phyloP scores from a whole-genome alignment of 2,113 vertebrate species.

The Gulo gulo region DNA sequence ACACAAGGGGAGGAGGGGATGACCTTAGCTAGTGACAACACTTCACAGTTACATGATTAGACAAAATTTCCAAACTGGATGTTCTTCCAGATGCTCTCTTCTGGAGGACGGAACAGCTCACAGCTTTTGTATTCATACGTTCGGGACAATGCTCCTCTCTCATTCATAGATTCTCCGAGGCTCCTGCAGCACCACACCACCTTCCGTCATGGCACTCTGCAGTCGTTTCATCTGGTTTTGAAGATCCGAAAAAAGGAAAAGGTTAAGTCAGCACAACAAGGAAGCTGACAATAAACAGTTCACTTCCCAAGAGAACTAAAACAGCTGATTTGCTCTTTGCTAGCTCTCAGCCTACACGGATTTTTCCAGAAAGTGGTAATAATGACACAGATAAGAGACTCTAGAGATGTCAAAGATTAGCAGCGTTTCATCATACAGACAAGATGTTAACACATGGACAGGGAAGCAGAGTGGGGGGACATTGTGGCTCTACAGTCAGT shows the following conservation, averaged over 20 bases:
- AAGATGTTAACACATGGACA: neutral
- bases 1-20: too few species aligned
- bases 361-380: neutral
- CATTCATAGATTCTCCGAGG: conserved; percentile 87
- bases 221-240: conserved; percentile 89
- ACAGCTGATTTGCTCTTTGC: neutral
- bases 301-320: neutral
- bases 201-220: conserved; percentile 87
- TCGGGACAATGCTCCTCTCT: fast-evolving
- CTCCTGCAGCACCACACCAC: conserved; percentile 89
- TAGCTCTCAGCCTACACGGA: neutral
- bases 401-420: neutral
- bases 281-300: neutral
- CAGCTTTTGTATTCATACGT: neutral
- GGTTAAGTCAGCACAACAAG: neutral
- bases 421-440: neutral
- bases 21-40: neutral
- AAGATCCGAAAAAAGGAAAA: conserved; percentile 26
- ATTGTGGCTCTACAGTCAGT: fast-evolving
- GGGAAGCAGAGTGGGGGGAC: neutral
- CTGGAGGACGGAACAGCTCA: neutral
- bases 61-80: neutral
- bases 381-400: neutral
- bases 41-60: neutral
- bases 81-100: neutral